Evolutionary conservation across 2,113 vertebrate genomes (phyloP).

Genomic region (Periophthalmodon schlosseri): DNA sequence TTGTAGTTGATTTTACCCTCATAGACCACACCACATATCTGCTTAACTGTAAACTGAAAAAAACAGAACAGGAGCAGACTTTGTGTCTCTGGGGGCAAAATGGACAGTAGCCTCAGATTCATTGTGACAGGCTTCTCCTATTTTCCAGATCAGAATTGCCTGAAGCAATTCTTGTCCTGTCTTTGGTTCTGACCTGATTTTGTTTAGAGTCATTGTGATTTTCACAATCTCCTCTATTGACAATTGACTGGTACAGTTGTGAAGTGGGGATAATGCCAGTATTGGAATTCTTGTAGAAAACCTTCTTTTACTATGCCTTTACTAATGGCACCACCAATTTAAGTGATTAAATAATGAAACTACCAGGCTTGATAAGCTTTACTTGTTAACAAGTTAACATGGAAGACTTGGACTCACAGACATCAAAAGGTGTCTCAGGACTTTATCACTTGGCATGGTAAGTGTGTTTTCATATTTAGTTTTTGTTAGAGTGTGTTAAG

Average conservation of each 20-base stretch:
- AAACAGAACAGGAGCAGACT: constrained; percentile 34
- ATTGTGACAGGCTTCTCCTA: constrained; percentile 64
- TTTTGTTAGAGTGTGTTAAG: constrained; percentile 57
- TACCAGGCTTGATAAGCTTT: not conserved
- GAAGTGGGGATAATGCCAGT: not conserved
- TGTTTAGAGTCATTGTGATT: constrained; percentile 50
- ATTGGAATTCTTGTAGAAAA: not conserved
- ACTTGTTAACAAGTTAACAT: constrained; percentile 18
- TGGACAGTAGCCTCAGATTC: constrained; percentile 52
- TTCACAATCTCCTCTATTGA: constrained; percentile 30
- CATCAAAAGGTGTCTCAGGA: constrained; percentile 22
- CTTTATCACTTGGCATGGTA: constrained; percentile 40
- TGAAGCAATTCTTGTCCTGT: constrained; percentile 51
- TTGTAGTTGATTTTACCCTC: not conserved
- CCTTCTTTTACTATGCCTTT: not conserved
- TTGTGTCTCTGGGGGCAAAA: constrained; percentile 55
- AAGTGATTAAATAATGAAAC: not conserved
- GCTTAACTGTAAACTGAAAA: constrained; percentile 16
- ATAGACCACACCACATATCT: not conserved
- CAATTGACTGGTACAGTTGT: constrained; percentile 15
- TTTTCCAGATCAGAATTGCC: constrained; percentile 51
- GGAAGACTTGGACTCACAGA: constrained; percentile 9
- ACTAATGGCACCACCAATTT: not conserved
- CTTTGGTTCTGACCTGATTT: constrained; percentile 69
- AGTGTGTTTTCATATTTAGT: constrained; percentile 41